These are phyloP conservation scores for Proisotoma minuta DNA, from an alignment of 2,888 invertebrate genomes.

Conservation along the genomic window DNA sequence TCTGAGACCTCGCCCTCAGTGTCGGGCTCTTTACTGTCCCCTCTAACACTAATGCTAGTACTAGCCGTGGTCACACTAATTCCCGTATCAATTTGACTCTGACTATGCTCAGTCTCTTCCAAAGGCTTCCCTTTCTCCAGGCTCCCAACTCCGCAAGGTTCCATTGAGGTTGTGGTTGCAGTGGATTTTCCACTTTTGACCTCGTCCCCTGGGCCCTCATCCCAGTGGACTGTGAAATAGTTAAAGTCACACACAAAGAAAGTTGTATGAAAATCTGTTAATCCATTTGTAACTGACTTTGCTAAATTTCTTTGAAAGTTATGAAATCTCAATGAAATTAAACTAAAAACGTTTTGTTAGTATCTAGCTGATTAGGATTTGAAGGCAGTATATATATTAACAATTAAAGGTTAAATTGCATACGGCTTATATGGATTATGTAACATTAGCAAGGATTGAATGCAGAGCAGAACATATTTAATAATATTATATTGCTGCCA, in stretches of 20 bases:
- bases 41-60: slow-evolving; percentile 12
- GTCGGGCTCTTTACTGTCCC: slow-evolving; percentile 35
- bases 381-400: too few relatives aligned
- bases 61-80: slow-evolving; percentile 40
- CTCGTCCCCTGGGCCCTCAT: slow-evolving; percentile 44
- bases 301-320: too few relatives aligned
- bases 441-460: too few relatives aligned
- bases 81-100: slow-evolving; percentile 45
- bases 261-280: too few relatives aligned
- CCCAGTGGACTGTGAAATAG: slow-evolving; percentile 47
- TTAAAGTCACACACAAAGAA: not conserved
- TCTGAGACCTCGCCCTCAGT: slow-evolving; percentile 46
- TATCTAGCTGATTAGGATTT: too few relatives aligned
- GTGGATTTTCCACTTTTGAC: slow-evolving; percentile 17
- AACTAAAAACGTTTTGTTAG: too few relatives aligned
- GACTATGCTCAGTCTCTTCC: slow-evolving; percentile 35
- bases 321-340: too few relatives aligned
- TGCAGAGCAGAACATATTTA: too few relatives aligned
- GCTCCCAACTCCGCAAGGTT: slow-evolving; percentile 42
- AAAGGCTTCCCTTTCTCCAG: slow-evolving; percentile 38
- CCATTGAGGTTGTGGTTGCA: slow-evolving; percentile 25
- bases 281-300: too few relatives aligned
- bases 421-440: too few relatives aligned
- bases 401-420: too few relatives aligned
- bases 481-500: too few relatives aligned